Base-by-base conservation (phyloP, 2,113 vertebrate species). In the Charina bottae region DNA sequence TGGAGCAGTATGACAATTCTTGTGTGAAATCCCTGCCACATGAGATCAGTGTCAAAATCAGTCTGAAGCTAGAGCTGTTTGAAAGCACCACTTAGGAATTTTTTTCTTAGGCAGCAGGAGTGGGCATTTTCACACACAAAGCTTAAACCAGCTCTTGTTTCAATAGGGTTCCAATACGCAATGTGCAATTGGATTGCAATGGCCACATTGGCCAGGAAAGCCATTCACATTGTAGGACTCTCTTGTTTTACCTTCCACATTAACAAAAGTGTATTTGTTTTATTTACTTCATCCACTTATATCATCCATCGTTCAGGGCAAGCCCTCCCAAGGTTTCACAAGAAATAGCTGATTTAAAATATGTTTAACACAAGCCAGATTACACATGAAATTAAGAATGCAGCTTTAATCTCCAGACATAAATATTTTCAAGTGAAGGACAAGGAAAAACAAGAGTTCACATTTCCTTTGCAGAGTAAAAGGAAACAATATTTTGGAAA, bases 1-100 rank as follows among this genome's bases (percentile, higher is more conserved):
- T 55, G 59, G 84, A 91, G 84, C 83, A 91, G 90, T 53, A 37
- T 68, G 37, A 11, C 62, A 68, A 72, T 37, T 87, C 53, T 24
- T 87, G 53, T 91, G 62, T 87, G 60, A 91, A 91, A 87, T 87
- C 90, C 90, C 62, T 91, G 85, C 62, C 85, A 91, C 60, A 87
- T 87, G 85, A 91, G 53, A 72, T 87, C 60, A 91, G 23, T 85
- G 55, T 91, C 85, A 91, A 86, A 87, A 56, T 28, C 60, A 72
- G 49, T 42, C 64, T 87, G 58, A 42, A 90, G 56, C 28, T 85
- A 59, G 56, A 46, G 19, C 42, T 84, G 56, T 90, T 33, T 90
- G 42, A 90, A 62, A 46, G n/a, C 83, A 23, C 19, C 8, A 56
- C 55, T 87, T 62, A 72, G 60, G 23, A 9, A 53, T 12, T 87